A percentile compares a stretch with the other conserved stretches of the same genome.
These are phyloP conservation scores for Bolinopsis microptera DNA, from an alignment of 37 sponge, comb jelly and placozoan species.

Conservation along the genomic window DNA sequence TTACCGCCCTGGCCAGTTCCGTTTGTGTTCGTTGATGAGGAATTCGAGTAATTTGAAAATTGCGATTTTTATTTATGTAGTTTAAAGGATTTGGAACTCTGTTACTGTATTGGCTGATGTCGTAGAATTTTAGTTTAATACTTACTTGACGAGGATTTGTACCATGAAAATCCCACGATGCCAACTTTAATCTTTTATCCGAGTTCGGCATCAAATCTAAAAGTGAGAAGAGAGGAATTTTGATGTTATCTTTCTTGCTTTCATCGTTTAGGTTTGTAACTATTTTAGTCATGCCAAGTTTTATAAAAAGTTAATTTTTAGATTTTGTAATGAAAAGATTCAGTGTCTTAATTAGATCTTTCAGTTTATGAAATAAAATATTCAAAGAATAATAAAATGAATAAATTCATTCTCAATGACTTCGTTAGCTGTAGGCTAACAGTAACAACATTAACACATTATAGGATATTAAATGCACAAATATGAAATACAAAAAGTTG, in stretches of 20 bases:
- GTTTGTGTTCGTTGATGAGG: background rate
- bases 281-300: conserved; percentile 16
- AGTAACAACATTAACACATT: no score
- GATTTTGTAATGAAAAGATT: conserved; percentile 32
- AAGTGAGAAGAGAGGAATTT: background rate
- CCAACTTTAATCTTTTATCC: background rate
- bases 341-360: no score
- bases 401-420: no score
- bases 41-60: background rate
- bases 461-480: no score
- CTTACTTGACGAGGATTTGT: background rate
- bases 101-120: background rate
- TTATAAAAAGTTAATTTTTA: conserved; percentile 30
- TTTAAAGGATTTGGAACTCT: background rate
- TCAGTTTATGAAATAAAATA: no score
- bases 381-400: no score
- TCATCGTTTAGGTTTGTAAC: background rate
- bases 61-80: background rate
- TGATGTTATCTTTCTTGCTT: background rate
- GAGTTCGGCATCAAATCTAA: background rate
- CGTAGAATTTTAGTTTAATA: background rate
- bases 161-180: background rate
- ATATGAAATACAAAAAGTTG: no score
- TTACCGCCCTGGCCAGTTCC: background rate
- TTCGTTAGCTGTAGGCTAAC: no score